Percentiles rank a stretch among this genome's conserved stretches.
Evolutionary conservation across 2,113 vertebrate genomes (phyloP).

Genomic region (Heptranchias perlo): DNA sequence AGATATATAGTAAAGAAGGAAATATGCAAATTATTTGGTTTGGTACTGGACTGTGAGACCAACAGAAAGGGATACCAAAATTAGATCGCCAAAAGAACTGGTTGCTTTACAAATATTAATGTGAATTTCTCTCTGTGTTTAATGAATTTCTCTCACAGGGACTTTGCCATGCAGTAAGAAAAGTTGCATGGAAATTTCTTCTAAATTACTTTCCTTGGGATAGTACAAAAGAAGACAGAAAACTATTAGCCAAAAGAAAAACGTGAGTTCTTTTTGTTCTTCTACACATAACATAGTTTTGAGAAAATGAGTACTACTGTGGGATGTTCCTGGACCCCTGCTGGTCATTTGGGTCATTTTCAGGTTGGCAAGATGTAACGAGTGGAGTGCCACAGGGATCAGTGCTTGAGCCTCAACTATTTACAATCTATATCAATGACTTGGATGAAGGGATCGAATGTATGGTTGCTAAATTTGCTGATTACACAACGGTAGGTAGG

Average conservation of each 20-base stretch:
- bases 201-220: constrained; percentile 86
- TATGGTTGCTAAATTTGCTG: no score
- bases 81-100: background rate
- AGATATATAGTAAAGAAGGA: background rate
- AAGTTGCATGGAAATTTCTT: constrained; percentile 90
- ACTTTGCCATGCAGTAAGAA: constrained; percentile 78
- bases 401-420: no score
- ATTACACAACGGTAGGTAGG: no score
- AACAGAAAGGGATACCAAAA: background rate
- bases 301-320: background rate
- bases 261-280: constrained; percentile 61
- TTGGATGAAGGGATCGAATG: no score
- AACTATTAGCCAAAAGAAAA: constrained; percentile 72
- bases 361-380: no score
- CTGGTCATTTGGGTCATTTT: no score
- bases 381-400: no score
- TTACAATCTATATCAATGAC: no score
- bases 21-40: background rate
- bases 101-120: background rate
- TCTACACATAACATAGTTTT: background rate
- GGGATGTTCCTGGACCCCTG: background rate
- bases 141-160: constrained; percentile 60
- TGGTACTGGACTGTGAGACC: background rate
- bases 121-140: background rate
- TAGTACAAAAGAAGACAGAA: constrained; percentile 81